A percentile compares a stretch with the other conserved stretches of the same genome.
phyloP scores from a whole-genome alignment of 1,140 invertebrate species.

The Ceratosolen solmsi region DNA sequence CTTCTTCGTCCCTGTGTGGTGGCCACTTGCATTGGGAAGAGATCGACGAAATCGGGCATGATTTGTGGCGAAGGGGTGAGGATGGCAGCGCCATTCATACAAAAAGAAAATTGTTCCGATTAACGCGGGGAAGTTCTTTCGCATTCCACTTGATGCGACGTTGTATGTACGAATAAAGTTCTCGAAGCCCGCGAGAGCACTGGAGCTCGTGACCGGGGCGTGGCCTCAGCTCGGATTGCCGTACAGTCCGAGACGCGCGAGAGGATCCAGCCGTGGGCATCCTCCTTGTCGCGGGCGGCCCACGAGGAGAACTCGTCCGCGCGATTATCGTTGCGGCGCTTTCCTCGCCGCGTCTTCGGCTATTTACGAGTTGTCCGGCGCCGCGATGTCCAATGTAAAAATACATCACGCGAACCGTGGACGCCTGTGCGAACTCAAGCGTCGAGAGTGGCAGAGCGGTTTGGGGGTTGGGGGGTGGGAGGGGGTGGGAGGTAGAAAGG shows the following conservation, averaged over 20 bases:
- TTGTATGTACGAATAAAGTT: background rate
- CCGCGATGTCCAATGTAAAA: slow-evolving; percentile 74
- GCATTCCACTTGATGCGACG: background rate
- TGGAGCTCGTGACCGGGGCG: background rate
- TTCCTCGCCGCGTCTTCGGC: slow-evolving; percentile 37
- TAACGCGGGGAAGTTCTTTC: background rate
- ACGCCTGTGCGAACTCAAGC: slow-evolving; percentile 51
- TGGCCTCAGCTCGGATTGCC: background rate
- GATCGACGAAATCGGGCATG: too few species aligned
- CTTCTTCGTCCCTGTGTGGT: too few species aligned
- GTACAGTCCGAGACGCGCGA: background rate
- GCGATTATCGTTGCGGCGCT: background rate
- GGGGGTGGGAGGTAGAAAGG: background rate
- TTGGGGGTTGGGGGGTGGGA: background rate
- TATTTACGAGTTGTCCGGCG: slow-evolving; percentile 75
- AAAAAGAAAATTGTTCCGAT: background rate
- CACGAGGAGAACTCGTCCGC: background rate
- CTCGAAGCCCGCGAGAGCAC: background rate
- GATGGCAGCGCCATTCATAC: too few species aligned
- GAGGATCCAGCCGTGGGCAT: background rate
- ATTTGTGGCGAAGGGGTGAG: too few species aligned
- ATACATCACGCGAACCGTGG: slow-evolving; percentile 67
- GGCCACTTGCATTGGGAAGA: too few species aligned
- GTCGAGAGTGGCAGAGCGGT: slow-evolving; percentile 52
- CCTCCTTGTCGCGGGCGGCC: background rate